Base-by-base conservation (phyloP, 2,888 invertebrate species). In the Andrena dorsata region DNA sequence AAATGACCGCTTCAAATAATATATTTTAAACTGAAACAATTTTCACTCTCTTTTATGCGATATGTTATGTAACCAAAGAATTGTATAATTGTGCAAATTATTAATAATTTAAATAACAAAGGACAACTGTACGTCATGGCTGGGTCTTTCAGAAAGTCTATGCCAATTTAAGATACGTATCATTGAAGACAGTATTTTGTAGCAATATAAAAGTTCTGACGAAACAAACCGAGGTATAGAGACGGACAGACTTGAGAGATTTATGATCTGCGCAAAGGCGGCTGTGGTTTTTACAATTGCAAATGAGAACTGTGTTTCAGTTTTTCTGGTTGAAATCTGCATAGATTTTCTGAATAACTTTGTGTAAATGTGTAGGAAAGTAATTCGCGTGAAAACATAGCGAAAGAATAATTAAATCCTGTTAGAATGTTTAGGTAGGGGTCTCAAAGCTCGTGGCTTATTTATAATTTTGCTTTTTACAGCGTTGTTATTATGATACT, bases 401-500 rank as follows among this genome's bases (percentile, higher is more conserved):
- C 13, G 1, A 41, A 1, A 1, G 41, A 41, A 41, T 41, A 41
- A 41, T 41, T 41, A 4, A 41, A 4, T 41, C 41, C 0, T 16
- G 13, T 41, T 41, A 13, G 41, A 41, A 13, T 16, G 13, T 41
- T 41, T 16, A 16, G 16, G 41, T 0, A 16, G 1, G 16, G 0
- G 16, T 16, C 1, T 41, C 41, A 16, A 16, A 16, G 41, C 16
- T 41, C 16, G 16, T 41, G 4, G 16, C 41, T 41, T 41, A 41
- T 16, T 41, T 5, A 41, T 16, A 16, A 41, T 41, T 41, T 4
- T 41, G 16, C 16, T 41, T 41, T 16, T 41, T 41, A 41, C 80
- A 80, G 80, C n/a, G 28, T 51, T 28, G 10, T 32, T 79, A 51
- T 61, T 72, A 80, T 73, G 72, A 64, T 4, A 64, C 58, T 69